Conservation (phyloP, 2,113 vertebrate genomes). For the Ardeotis arabs region DNA sequence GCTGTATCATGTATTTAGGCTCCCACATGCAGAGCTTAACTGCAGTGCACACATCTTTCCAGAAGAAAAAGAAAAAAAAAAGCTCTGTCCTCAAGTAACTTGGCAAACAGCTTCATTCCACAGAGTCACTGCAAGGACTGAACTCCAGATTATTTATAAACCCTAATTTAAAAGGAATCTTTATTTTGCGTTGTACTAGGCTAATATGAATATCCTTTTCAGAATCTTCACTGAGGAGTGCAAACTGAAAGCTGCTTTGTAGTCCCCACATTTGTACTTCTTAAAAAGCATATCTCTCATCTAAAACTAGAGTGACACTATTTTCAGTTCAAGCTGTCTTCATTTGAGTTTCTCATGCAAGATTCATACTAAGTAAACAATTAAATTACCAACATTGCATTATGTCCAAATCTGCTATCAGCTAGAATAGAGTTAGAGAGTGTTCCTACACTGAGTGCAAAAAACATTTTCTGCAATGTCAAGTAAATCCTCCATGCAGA, state of each 20-base stretch:
- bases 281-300: neutral
- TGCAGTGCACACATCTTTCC: neutral
- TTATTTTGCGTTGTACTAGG: neutral
- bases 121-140: neutral
- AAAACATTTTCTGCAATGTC: conserved; percentile 11
- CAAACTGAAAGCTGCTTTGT: conserved; percentile 19
- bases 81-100: neutral
- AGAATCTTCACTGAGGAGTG: neutral
- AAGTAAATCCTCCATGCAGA: neutral
- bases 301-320: neutral
- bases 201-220: conserved; percentile 4
- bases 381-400: neutral
- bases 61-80: neutral
- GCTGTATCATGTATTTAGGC: neutral
- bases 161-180: neutral
- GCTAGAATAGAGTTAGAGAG: neutral
- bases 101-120: neutral
- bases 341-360: neutral
- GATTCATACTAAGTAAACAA: conserved; percentile 26
- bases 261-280: neutral
- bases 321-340: neutral
- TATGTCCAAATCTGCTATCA: neutral
- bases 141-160: conserved; percentile 10
- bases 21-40: neutral
- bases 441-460: neutral